Base-by-base conservation (phyloP, 2,797 vertebrate genomes). In the Halcyon chelicuti region DNA sequence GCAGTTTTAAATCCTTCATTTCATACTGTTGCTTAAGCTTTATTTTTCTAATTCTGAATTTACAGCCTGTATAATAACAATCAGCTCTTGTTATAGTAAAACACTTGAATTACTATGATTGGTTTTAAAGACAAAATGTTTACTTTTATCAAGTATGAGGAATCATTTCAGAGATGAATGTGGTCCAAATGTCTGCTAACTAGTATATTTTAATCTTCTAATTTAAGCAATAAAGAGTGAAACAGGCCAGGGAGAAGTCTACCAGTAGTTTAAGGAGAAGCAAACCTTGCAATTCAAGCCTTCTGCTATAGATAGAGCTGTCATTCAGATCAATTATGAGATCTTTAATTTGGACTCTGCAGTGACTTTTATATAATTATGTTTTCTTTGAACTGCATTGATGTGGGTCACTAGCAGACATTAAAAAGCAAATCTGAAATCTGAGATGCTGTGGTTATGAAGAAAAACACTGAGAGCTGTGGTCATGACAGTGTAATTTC, bases 331-430 rank as follows among this genome's bases (percentile, higher is more conserved):
- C 78, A 87, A 51, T 94, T 94, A 88, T 33, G 85, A 90, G 52
- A 54, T 90, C 96, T 97, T 95, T 97, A 97, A 98, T 97, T 97
- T 92, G 54, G 71, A 92, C 90, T 90, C 83, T 73, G 54, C 46
- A 47, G 47, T 86, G 79, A 84, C 62, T 93, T 96, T 94, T 93
- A 96, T 96, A 95, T 95, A 90, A 93, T 94, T 88, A 92, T 68
- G 78, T 88, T 96, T 88, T 92, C 95, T 97, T 94, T 28, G 0
- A 93, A 60, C 93, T 94, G 83, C 71, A 70, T 92, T 98, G 90
- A 97, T 97, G 95, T 95, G 94, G 92, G 87, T 95, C 73, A 78
- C 66, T 95, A 90, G 94, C 9, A 72, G 95, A 93, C 90, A 86
- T 57, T 80, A 67, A 80, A 97, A 97, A 97, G 86, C 92, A 97